Evolutionary conservation across 1,140 invertebrate genomes (phyloP).

Genomic region (Aphaenogaster ashmeadi): DNA sequence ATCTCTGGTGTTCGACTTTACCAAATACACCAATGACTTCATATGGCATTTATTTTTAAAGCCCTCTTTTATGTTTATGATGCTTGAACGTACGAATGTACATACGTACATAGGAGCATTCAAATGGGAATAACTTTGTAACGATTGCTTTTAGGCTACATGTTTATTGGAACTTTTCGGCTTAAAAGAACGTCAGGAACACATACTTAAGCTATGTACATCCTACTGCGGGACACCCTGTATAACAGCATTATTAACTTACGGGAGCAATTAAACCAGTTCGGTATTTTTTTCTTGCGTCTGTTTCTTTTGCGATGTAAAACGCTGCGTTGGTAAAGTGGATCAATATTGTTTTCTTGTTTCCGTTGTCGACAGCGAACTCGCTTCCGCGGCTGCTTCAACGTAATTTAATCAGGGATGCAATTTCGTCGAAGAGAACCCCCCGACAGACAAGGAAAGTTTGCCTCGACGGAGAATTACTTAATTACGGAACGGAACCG

Average conservation of each 20-base stretch:
- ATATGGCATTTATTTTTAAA: no score
- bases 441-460: conserved; percentile 47
- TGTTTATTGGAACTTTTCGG: no score
- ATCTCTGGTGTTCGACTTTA: no score
- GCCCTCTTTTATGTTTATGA: no score
- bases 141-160: no score
- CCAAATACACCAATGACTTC: no score
- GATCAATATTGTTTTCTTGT: conserved; percentile 60
- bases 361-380: conserved; percentile 39
- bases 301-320: conserved; percentile 42
- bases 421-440: conserved; percentile 57
- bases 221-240: no score
- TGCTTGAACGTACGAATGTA: no score
- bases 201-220: no score
- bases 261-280: background rate
- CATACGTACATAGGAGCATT: no score
- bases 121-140: no score
- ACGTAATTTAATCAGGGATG: conserved; percentile 58
- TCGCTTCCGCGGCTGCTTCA: conserved; percentile 52
- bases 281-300: background rate
- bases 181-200: no score
- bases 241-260: conserved; percentile 1
- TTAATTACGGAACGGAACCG: conserved; percentile 48
- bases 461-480: conserved; percentile 41
- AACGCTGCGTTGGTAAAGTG: conserved; percentile 23